Evolutionary conservation across 2,113 vertebrate species (phyloP).

Genomic region (Coturnix japonica): DNA sequence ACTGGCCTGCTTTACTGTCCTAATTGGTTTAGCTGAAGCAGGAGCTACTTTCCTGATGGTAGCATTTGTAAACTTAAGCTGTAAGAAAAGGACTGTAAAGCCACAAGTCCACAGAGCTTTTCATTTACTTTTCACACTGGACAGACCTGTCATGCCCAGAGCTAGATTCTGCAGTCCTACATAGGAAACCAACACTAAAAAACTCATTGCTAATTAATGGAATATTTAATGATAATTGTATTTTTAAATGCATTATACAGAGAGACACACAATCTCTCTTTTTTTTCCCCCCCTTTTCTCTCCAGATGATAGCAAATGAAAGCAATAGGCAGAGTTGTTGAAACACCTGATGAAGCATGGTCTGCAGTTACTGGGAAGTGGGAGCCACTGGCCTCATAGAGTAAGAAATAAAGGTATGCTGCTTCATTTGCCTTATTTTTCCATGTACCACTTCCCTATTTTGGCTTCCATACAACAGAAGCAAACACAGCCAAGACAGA

Average conservation of each 20-base stretch:
- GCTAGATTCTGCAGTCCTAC: too few species aligned
- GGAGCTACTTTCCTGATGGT: neutral
- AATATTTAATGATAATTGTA: neutral
- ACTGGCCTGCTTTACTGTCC: neutral
- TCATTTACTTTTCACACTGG: neutral
- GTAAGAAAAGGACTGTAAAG: neutral
- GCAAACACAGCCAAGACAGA: neutral
- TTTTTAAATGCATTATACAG: fast-evolving
- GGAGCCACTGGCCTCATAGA: neutral
- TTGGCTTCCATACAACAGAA: neutral
- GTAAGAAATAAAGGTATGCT: neutral
- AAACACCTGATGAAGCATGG: neutral
- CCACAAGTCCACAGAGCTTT: fast-evolving
- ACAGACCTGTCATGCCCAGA: neutral
- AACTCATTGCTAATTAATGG: fast-evolving
- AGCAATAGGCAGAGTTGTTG: neutral
- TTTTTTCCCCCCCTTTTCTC: too few species aligned
- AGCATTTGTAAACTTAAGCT: neutral
- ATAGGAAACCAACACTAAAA: neutral
- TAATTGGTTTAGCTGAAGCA: neutral
- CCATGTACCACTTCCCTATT: neutral
- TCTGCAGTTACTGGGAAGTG: neutral
- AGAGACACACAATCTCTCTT: neutral
- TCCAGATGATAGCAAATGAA: neutral
- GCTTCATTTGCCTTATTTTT: neutral